Evolutionary conservation across 2,113 vertebrate genomes (phyloP), one percentile per base, ranked within the genome.

Genomic region (Periophthalmodon schlosseri): DNA sequence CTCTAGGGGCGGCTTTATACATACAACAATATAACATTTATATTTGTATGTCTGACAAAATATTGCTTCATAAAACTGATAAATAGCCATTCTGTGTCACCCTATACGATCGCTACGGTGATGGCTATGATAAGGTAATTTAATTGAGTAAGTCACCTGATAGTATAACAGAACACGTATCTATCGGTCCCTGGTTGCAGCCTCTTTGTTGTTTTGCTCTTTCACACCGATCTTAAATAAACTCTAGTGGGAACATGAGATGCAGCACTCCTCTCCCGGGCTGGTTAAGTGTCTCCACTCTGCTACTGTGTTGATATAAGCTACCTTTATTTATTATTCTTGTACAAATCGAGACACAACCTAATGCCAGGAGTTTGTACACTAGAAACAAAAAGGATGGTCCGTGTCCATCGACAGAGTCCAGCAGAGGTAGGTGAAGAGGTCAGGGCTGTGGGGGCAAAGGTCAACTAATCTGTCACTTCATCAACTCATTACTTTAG

Each of bases 401-500:
- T 75, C 75, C 79, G 70, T 34, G 85, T 93, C 90, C 76, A 66
- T 93, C 91, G 49, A 76, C 90, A 87, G 69, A 74, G 76, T 69
- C 58, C 65, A 61, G 77, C 69, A 60, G 69, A 76, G 68, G 69
- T 77, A 79, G 76, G 87, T 89, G 82, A 82, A 91, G 69, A 88
- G 89, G 90, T 88, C 85, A 82, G 79, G 72, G 84, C 84, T 85
- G 80, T 73, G 52, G 78, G 86, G 86, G 83, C 84, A 81, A 58
- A 82, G 92, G 84, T 84, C 87, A 88, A 83, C 89, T 85, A 78
- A 91, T 91, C 83, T 75, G 82, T 88, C 87, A 88, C 87, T 91
- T 90, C 88, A 91, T 93, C 89, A 86, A 86, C 89, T 91, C 84
- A 90, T 92, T 92, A 92, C 87, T 91, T 83, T 74, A 81, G 81